Evolutionary conservation across 2,113 vertebrate genomes (phyloP).

Genomic region (Pachycephala philippinensis): DNA sequence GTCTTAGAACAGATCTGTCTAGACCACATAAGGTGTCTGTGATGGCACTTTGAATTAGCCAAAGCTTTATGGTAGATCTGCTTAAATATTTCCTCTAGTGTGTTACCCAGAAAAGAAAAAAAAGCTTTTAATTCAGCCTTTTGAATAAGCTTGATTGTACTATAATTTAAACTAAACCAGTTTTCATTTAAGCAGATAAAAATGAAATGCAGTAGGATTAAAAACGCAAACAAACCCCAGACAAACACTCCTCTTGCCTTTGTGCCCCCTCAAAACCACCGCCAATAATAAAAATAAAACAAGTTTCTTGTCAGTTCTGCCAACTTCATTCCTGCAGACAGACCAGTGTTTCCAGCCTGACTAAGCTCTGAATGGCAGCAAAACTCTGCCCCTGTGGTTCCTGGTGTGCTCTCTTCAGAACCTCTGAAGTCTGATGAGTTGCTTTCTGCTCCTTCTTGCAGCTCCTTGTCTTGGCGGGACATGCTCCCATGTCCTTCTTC

Average conservation of each 20-base stretch:
- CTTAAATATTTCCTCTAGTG: not conserved
- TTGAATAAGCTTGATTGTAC: not conserved
- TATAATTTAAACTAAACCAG: not conserved
- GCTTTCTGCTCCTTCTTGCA: not conserved
- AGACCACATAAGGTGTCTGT: not conserved
- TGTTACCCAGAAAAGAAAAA: not conserved
- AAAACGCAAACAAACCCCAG: not conserved
- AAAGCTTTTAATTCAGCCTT: not conserved
- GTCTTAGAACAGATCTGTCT: not conserved
- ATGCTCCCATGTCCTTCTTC: not conserved
- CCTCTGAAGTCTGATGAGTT: not conserved
- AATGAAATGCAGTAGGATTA: not conserved
- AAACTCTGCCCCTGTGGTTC: not conserved
- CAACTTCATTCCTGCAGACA: not conserved
- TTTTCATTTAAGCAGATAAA: not conserved
- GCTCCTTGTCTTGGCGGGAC: rapidly evolving
- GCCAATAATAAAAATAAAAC: not conserved
- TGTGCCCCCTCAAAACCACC: not conserved
- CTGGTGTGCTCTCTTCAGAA: not conserved
- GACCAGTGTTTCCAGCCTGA: not conserved
- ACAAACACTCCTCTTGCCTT: not conserved
- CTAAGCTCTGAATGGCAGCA: not conserved
- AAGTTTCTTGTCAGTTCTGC: not conserved
- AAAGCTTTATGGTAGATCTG: not conserved
- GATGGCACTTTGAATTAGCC: not conserved